A percentile compares a stretch with the other conserved stretches of the same genome.
Conservation (phyloP, 92 coral and sea anemone genomes). For the Porites divaricata region DNA sequence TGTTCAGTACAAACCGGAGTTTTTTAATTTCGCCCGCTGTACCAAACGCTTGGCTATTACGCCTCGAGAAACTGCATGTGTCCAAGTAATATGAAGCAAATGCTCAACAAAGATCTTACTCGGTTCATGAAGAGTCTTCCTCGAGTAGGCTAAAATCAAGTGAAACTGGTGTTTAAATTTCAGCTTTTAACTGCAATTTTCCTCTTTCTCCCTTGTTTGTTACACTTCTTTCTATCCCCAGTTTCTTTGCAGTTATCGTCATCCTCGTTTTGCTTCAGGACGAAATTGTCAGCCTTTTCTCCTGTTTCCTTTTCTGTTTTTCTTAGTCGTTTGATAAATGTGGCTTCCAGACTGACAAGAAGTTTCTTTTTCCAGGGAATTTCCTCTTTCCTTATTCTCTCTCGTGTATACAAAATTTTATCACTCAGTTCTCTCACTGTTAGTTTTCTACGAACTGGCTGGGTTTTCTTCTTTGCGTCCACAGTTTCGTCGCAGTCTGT, state of each 20-base stretch:
- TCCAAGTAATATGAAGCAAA: too few relatives aligned
- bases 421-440: conserved; percentile 59
- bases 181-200: not conserved
- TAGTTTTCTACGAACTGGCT: conserved; percentile 31
- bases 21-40: too few relatives aligned
- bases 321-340: conserved; percentile 61
- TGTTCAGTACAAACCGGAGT: too few relatives aligned
- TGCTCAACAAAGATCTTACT: too few relatives aligned
- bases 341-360: conserved; percentile 63
- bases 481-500: not conserved
- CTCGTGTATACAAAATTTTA: conserved; percentile 71
- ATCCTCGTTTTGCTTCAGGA: conserved; percentile 23
- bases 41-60: too few relatives aligned
- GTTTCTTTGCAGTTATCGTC: conserved; percentile 12
- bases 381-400: conserved; percentile 62
- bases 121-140: too few relatives aligned
- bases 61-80: too few relatives aligned
- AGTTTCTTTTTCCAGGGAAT: conserved; percentile 86
- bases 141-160: too few relatives aligned
- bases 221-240: conserved; percentile 5
- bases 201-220: not conserved
- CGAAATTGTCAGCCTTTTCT: conserved; percentile 63
- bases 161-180: not conserved
- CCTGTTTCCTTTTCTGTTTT: conserved; percentile 71
- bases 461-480: conserved; percentile 36